Conservation (phyloP, 2,888 invertebrate genomes). For the Cryptocheilus praepositus region DNA sequence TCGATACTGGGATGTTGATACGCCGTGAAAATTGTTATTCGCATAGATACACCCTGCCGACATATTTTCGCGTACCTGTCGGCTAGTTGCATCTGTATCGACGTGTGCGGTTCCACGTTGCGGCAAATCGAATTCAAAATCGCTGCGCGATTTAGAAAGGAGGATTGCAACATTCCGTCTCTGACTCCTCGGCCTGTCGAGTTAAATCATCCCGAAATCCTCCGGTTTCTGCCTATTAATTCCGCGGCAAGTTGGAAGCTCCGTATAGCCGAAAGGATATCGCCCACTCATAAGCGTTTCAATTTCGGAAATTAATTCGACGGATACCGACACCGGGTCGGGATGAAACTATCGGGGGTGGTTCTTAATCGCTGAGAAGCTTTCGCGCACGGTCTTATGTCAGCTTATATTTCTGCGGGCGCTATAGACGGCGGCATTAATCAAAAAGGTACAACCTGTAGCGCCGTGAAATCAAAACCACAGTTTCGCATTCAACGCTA, state of each 20-base stretch:
- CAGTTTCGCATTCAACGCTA: too few relatives aligned
- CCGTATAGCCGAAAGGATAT: constrained; percentile 16
- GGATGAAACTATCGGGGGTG: constrained; percentile 11
- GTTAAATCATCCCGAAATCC: constrained; percentile 45
- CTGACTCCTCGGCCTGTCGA: constrained; percentile 24
- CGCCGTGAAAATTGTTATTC: too few relatives aligned
- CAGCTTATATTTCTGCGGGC: too few relatives aligned
- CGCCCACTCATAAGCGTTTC: constrained; percentile 21
- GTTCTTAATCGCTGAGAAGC: constrained; percentile 25
- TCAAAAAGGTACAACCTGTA: too few relatives aligned
- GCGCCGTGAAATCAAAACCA: too few relatives aligned
- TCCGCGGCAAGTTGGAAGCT: constrained; percentile 34
- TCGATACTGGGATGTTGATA: too few relatives aligned
- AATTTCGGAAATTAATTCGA: constrained; percentile 38
- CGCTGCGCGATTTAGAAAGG: constrained; percentile 23
- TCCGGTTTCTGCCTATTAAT: constrained; percentile 42
- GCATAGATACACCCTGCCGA: too few relatives aligned
- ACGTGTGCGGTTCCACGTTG: too few relatives aligned
- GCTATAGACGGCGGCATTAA: too few relatives aligned
- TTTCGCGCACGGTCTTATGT: too few relatives aligned
- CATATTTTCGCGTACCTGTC: constrained; percentile 26
- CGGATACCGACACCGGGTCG: constrained; percentile 15
- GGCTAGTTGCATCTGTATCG: too few relatives aligned
- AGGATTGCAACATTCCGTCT: background rate
- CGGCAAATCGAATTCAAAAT: too few relatives aligned